Evolutionary conservation across 2,888 invertebrate genomes (phyloP), one percentile per base, ranked within the genome.

Genomic region (Embidobia sp.): DNA sequence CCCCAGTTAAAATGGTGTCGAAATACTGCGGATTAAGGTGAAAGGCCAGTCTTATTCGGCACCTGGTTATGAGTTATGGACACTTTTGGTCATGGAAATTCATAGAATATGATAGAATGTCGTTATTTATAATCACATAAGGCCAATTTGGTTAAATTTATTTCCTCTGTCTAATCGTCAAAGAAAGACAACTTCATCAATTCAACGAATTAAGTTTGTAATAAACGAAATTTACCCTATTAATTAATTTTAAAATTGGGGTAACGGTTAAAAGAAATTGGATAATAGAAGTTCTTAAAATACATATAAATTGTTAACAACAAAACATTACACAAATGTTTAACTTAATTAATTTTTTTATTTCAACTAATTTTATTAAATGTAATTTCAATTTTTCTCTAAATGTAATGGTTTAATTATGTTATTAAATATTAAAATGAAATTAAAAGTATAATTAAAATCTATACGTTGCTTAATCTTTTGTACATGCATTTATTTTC

Each of bases 61-160:
- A 70, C 53, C 70, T 70, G 70, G 70, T 49, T 59, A 53, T 57
- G 61, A 70, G 10, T 61, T 70, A 70, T 61, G 35, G 53, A 15
- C 19, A 8, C 15, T 29, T 19, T 35, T 53, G 46, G 51, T 44
- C 11, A 37, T 44, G 51, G 27, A 70, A 61, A 61, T 70, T 53
- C 46, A 27, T 59, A 51, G 57, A 42, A 46, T 53, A 49, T 29
- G 13, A 19, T 46, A n/a, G 55, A 55, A 48, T 44, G 19, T 46
- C 18, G 40, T 40, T 29, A 55, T 67, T 67, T 57, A 67, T 67
- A 33, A 6, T 22, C n/a, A 22, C 6, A 10, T 15, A 7, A 6
- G 11, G 11, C 33, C n/a, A 10, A 53, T 44, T 53, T 40, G 27
- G 8, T 27, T 15, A 44, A 51, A 59, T 59, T 70, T 61, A 70